Conservation (phyloP, 2,113 vertebrate species). For the Entelurus aequoreus region DNA sequence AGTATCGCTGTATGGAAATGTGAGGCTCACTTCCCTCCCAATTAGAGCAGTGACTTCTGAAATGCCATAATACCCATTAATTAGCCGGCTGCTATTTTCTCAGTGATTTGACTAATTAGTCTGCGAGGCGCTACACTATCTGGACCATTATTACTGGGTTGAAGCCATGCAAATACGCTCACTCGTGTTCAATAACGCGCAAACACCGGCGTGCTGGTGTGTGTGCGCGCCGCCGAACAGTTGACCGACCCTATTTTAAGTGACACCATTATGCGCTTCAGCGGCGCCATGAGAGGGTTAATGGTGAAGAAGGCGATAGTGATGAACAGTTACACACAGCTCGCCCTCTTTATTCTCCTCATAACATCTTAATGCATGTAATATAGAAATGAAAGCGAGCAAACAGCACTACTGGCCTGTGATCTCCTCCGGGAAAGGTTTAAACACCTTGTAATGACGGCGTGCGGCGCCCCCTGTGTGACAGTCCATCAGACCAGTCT, state of each 20-base stretch:
- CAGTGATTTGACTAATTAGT: constrained; percentile 99
- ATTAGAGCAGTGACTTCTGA: constrained; percentile 98
- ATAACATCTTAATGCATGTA: constrained; percentile 22
- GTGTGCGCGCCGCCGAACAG: constrained; percentile 47
- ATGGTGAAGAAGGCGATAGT: constrained; percentile 36
- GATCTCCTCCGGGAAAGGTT: constrained; percentile 24
- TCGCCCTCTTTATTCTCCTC: constrained; percentile 21
- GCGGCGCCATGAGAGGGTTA: constrained; percentile 35
- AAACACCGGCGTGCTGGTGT: constrained; percentile 28
- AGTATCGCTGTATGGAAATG: constrained; percentile 68
- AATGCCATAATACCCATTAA: constrained; percentile 99
- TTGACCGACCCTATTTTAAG: constrained; percentile 88
- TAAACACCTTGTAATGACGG: constrained; percentile 50
- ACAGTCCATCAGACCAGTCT: constrained; percentile 64
- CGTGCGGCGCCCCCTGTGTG: constrained; percentile 22
- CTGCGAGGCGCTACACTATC: constrained; percentile 79
- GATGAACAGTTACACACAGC: constrained; percentile 25
- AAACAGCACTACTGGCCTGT: constrained; percentile 11
- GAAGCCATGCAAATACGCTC: constrained; percentile 59
- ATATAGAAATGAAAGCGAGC: constrained; percentile 20
- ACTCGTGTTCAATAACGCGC: constrained; percentile 21
- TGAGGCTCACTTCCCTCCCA: constrained; percentile 87
- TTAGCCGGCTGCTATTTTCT: constrained; percentile 99
- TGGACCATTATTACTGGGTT: constrained; percentile 86
- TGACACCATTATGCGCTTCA: constrained; percentile 82